Evolutionary conservation across 2,797 vertebrate genomes (phyloP).

Genomic region (Anniella stebbinsi): DNA sequence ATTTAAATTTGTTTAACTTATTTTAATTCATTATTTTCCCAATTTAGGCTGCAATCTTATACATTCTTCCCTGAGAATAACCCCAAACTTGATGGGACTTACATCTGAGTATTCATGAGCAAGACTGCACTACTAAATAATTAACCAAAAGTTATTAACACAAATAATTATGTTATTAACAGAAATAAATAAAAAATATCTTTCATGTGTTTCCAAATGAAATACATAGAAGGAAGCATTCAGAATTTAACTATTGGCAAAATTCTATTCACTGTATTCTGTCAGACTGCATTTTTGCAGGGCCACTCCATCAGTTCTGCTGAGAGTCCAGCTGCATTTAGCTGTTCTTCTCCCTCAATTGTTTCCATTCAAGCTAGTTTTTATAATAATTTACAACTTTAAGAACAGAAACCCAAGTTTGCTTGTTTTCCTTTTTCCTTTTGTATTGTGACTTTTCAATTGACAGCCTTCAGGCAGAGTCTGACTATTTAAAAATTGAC

Average conservation of each 20-base stretch:
- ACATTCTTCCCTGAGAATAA: background rate
- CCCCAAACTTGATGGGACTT: background rate
- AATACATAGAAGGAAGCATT: background rate
- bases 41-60: background rate
- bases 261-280: background rate
- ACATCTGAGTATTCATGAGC: background rate
- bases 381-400: background rate
- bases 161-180: background rate
- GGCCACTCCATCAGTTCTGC: background rate
- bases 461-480: background rate
- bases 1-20: background rate
- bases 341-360: background rate
- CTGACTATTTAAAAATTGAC: background rate
- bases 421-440: background rate
- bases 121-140: background rate
- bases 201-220: background rate
- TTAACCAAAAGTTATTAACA: background rate
- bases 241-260: background rate
- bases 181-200: background rate
- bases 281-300: background rate
- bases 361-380: background rate
- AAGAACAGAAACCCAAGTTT: background rate
- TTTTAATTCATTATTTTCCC: background rate
- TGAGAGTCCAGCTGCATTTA: background rate
- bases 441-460: background rate